Base-by-base conservation (phyloP, 2,888 invertebrate species). In the Catocala fraxini region DNA sequence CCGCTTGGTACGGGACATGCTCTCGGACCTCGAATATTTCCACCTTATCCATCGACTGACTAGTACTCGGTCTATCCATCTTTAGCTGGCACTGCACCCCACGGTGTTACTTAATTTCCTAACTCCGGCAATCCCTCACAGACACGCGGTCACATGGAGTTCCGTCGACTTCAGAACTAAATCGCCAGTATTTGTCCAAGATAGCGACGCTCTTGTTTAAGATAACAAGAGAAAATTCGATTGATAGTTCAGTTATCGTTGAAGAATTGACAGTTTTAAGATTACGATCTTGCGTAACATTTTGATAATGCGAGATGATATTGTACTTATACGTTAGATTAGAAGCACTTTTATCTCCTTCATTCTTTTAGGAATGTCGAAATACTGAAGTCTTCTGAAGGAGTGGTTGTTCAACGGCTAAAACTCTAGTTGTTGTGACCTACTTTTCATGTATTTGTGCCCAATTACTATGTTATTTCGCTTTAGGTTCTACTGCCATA, bases 1-100 rank as follows among this genome's bases (percentile, higher is more conserved):
- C 93, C 0, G 92, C 92, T 63, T 92, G 92, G 67, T 94, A 93
- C 4, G 94, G 94, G 6, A 94, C 90, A 65, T 94, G 94, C 63
- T 94, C 94, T 45, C 93, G 81, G 1, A 94, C 93, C 73, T 94
- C 93, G 65, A 86, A 93, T 80, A 93, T 87, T 70, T 94, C 94
- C 70, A 94, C 82, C 71, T 88, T 88, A 53, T 93, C 93, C 48
- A 90, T 75, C 0, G 93, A 90, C 68, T 93, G 92, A 39, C 35
- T 92, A 6, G 93, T 93, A 67, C 92, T 88, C 0, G 93, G 93
- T 70, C 89, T 88, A 79, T 93, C 93, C 93, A 93, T 93, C 55
- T 79, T 85, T 46, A 70, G 67, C 71, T 77, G 68, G 76, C 80
- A 64, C 86, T 83, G 79, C 84, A 86, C 61, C 58, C 63, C 51